Evolutionary conservation across 2,888 invertebrate genomes (phyloP).

Genomic region (Lottia scabra): DNA sequence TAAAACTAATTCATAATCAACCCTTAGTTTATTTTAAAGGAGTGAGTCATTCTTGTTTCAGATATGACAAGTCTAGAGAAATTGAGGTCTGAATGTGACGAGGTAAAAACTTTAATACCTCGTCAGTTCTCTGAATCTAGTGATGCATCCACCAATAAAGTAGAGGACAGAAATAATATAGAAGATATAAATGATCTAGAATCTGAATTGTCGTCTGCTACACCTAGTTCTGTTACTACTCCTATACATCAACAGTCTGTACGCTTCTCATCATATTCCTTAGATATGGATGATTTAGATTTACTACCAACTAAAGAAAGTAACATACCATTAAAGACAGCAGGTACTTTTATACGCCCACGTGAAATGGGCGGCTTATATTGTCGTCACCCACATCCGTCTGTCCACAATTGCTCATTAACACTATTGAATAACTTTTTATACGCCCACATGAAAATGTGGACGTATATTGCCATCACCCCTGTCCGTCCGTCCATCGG

Average conservation of each 20-base stretch:
- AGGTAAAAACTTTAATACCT: conserved; percentile 60
- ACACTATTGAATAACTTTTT: too few species aligned
- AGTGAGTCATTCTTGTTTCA: conserved; percentile 26
- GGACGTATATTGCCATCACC: too few species aligned
- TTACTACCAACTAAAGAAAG: conserved; percentile 56
- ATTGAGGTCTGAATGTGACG: conserved; percentile 60
- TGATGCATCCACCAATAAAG: conserved; percentile 32
- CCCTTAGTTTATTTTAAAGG: too few species aligned
- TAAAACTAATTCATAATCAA: too few species aligned
- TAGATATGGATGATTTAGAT: conserved; percentile 47
- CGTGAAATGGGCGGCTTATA: too few species aligned
- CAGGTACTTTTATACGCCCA: too few species aligned
- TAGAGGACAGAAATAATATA: conserved; percentile 19
- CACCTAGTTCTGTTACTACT: neutral
- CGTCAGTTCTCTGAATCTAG: conserved; percentile 42
- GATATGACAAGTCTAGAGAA: conserved; percentile 54
- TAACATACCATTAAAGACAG: neutral
- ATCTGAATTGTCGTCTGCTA: conserved; percentile 20
- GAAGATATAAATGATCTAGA: conserved; percentile 23
- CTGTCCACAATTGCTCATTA: too few species aligned
- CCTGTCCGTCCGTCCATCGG: too few species aligned
- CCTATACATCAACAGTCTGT: conserved; percentile 5
- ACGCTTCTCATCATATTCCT: conserved; percentile 22
- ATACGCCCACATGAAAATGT: too few species aligned
- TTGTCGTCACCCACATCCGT: too few species aligned